These are phyloP conservation scores for Melanitta fusca DNA, from an alignment of 2,797 vertebrate genomes.

Conservation along the genomic window DNA sequence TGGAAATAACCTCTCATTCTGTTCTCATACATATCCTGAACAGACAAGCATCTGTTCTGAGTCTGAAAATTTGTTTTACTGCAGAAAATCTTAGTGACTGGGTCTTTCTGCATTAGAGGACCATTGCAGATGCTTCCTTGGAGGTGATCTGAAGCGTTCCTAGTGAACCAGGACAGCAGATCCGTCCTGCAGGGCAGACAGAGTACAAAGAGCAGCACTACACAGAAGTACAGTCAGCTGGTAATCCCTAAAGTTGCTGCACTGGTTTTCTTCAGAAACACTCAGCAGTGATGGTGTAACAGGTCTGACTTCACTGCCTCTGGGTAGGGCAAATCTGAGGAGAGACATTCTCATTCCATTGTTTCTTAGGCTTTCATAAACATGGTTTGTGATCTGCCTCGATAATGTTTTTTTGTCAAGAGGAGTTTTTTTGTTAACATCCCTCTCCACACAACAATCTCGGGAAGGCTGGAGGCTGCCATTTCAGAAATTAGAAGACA, in stretches of 20 bases:
- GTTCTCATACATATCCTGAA: rapidly evolving
- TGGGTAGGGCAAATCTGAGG: neutral
- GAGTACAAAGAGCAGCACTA: neutral
- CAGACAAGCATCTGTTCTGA: neutral
- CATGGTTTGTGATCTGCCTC: neutral
- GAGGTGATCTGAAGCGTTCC: neutral
- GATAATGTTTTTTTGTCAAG: neutral
- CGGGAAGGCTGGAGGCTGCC: neutral
- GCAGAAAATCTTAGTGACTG: neutral
- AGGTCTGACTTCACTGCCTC: neutral
- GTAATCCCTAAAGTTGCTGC: rapidly evolving
- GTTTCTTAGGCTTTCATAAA: neutral
- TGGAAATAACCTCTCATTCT: neutral
- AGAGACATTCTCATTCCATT: neutral
- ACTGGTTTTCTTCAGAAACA: neutral
- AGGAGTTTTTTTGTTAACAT: neutral
- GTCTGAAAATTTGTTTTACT: neutral
- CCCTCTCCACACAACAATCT: neutral
- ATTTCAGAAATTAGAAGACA: neutral
- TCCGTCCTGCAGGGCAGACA: neutral
- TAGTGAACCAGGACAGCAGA: neutral
- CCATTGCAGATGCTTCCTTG: neutral
- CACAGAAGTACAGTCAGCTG: rapidly evolving
- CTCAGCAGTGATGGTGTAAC: neutral
- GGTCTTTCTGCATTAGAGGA: neutral